phyloP scores from a whole-genome alignment of 1,140 invertebrate species.

The Drosophila dunni region DNA sequence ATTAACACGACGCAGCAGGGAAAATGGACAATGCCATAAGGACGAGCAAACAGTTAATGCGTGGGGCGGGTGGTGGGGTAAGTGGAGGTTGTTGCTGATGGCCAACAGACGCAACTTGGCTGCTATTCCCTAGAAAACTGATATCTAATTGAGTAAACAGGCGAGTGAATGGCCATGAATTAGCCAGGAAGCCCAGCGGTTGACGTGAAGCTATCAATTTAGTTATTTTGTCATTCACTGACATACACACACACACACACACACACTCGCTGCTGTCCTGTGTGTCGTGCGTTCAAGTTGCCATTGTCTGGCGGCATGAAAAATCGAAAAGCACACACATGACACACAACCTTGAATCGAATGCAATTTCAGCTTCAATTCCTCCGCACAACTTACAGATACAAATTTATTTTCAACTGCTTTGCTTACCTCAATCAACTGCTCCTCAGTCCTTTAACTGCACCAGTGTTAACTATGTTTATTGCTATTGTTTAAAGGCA shows the following conservation, averaged over 20 bases:
- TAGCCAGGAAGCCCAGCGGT: constrained; percentile 22
- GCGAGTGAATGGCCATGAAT: constrained; percentile 52
- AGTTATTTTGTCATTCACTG: constrained; percentile 25
- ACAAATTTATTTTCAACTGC: background rate
- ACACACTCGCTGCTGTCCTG: constrained; percentile 19
- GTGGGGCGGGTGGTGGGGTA: background rate
- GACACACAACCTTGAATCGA: constrained; percentile 56
- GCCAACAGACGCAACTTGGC: constrained; percentile 15
- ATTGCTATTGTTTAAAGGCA: background rate
- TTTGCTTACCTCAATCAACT: background rate
- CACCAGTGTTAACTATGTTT: background rate
- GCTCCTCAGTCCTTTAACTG: background rate
- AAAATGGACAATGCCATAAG: constrained; percentile 4
- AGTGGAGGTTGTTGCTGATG: background rate
- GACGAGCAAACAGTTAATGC: constrained; percentile 47
- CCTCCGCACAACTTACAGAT: constrained; percentile 4
- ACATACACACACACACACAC: background rate
- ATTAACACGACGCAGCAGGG: constrained; percentile 39
- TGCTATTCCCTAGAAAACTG: constrained; percentile 55
- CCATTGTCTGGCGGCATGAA: constrained; percentile 57
- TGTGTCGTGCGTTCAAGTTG: constrained; percentile 19
- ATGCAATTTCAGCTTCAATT: constrained; percentile 46
- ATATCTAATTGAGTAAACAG: constrained; percentile 77
- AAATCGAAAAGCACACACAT: constrained; percentile 76
- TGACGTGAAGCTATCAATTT: constrained; percentile 27